Base-by-base conservation (phyloP, 2,113 vertebrate species). In the Mobula birostris region DNA sequence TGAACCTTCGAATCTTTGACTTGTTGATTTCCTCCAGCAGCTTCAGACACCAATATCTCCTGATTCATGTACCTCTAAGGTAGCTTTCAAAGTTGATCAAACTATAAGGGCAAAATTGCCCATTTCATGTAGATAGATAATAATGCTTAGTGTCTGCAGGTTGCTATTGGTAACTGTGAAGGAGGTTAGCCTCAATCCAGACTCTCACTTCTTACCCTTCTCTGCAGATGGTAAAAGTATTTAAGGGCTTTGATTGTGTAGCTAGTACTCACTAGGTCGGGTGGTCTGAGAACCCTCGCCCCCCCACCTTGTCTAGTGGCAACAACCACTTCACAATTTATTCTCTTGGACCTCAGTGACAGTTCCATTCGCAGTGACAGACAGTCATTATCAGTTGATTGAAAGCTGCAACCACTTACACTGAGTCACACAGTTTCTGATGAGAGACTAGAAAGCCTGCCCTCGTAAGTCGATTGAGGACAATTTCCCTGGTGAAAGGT, bases 401-500 rank as follows among this genome's bases (percentile, higher is more conserved):
- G 78, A 27, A 85, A 70, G 94, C 17, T 70, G n/a, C 36, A 70
- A 70, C 78, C 29, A 76, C 56, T 74, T 76, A 61, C 72, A 87
- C 32, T 56, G 70, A 74, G 21, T 29, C 36, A 14, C 40, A 29
- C 36, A 6, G 91, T 12, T 93, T 15, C 72, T 66, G 70, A 80
- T 78, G 74, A 94, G 94, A 94, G 95, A 95, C 80, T 94, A 95
- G 96, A 95, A 96, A 94, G 96, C 94, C 96, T 96, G 95, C 95
- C n/a, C 95, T 95, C 96, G 97, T 96, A 97, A 97, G 95, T 96
- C 96, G 96, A 97, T 97, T 96, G 96, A 96, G 96, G 96, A 97
- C 97, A 97, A 98, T 97, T 98, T 97, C 97, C 97, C 96, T 96
- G 97, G 97, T 97, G 97, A 97, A 97, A 98, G 97, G 97, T 97